A percentile compares a stretch with the other conserved stretches of the same genome.
Evolutionary conservation across 1,140 invertebrate species (phyloP).

Genomic region (Pseudomyrmex flavicornis): DNA sequence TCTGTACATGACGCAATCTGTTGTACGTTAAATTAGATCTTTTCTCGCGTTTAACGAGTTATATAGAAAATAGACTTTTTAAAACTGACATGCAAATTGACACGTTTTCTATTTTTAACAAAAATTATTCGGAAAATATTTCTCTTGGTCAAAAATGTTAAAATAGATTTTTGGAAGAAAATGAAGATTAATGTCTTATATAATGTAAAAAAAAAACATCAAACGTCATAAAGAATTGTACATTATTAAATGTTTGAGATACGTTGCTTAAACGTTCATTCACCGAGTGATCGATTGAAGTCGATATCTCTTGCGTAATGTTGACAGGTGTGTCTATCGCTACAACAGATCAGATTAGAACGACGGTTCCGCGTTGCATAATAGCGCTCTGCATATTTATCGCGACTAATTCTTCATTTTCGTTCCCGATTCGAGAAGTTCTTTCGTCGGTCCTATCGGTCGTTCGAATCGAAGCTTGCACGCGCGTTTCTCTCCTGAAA

Average conservation of each 20-base stretch:
- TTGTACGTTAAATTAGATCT: constrained; percentile 33
- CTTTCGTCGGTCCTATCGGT: constrained; percentile 14
- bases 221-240: too few species aligned
- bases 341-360: not conserved
- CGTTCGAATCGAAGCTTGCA: not conserved
- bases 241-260: too few species aligned
- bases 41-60: constrained; percentile 18
- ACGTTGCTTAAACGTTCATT: too few species aligned
- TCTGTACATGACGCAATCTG: constrained; percentile 33
- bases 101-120: not conserved
- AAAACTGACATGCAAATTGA: not conserved
- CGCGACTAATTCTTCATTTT: constrained; percentile 28
- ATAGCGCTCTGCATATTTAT: constrained; percentile 40
- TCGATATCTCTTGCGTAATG: constrained; percentile 9
- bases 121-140: not conserved
- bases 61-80: constrained; percentile 8
- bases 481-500: constrained; percentile 12
- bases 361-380: constrained; percentile 1
- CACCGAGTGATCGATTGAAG: not conserved
- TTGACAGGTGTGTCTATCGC: not conserved
- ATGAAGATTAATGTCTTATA: not conserved
- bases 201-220: too few species aligned
- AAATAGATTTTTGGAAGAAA: not conserved
- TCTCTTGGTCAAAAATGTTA: not conserved
- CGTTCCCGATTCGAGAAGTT: not conserved